Evolutionary conservation across 2,113 vertebrate species (phyloP).

Genomic region (Sinocyclocheilus grahami): DNA sequence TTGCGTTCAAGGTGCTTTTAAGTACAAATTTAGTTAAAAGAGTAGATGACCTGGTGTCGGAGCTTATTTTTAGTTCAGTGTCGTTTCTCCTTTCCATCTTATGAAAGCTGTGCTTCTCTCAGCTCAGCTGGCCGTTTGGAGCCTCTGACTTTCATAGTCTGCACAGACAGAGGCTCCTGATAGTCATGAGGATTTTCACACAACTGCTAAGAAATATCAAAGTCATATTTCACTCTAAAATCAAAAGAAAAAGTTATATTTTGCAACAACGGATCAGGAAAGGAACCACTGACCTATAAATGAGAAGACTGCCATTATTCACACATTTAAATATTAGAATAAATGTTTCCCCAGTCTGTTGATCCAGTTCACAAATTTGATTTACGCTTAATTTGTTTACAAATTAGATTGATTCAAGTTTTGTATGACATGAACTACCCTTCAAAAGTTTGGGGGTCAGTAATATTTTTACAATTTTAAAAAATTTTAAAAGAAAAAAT

Average conservation of each 20-base stretch:
- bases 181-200: background rate
- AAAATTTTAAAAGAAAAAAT: too few relatives aligned
- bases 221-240: background rate
- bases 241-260: background rate
- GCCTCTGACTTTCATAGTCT: constrained; percentile 52
- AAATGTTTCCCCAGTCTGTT: background rate
- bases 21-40: constrained; percentile 1
- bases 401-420: background rate
- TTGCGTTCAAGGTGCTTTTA: background rate
- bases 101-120: constrained; percentile 13
- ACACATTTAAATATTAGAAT: background rate
- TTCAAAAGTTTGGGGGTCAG: too few relatives aligned
- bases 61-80: constrained; percentile 10
- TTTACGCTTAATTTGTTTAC: background rate
- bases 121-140: constrained; percentile 46
- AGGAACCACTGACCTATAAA: background rate
- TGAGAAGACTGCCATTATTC: background rate
- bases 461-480: too few relatives aligned
- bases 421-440: background rate
- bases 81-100: constrained; percentile 20
- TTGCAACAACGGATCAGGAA: background rate
- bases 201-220: too few relatives aligned
- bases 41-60: background rate
- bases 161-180: constrained; percentile 47
- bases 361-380: background rate